Evolutionary conservation across 2,888 invertebrate genomes (phyloP), one percentile per base, ranked within the genome.

Genomic region (Disparrhopalites patrizii): DNA sequence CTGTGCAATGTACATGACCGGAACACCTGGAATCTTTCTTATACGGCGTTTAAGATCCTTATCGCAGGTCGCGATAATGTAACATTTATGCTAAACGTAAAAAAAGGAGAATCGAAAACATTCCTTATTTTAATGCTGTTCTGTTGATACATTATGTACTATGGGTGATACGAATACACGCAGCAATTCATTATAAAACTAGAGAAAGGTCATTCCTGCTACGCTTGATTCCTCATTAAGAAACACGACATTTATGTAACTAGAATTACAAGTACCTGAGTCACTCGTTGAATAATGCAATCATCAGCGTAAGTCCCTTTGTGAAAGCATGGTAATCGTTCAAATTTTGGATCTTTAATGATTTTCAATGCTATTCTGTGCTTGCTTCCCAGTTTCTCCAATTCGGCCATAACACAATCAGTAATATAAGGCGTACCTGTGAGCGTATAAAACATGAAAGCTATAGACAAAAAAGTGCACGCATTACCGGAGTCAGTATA

Each of bases 281-380:
- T 93, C 1, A 99, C 90, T 76, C 98, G 84, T 78, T 98, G 91
- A 1, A 98, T 93, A 64, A 99, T 82, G 79, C 99, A 99, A 80
- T 99, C 98, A 81, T 99, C 99, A 68, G 99, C 99, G 82, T 99
- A 99, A 0, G 95, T 97, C 25, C 99, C 99, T 80, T 94, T 95
- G 79, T 99, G 99, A 77, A 92, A 82, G 79, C 99, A 99, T 33
- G 90, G 85, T 47, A 99, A 83, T 71, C 96, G 85, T 80, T 97
- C 91, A 81, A 99, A 97, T 18, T 97, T 82, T 1, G 92, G 87
- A 80, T 99, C 98, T 78, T 94, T 96, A 43, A 94, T 90, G 68
- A 98, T 94, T 77, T 90, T 87, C 73, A 98, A 81, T 0, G 99
- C 99, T 55, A 99, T 87, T 79, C 93, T 88, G 79, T 94, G 99